Conservation (phyloP, 1,140 invertebrate genomes). For the Drosophila leontia region DNA sequence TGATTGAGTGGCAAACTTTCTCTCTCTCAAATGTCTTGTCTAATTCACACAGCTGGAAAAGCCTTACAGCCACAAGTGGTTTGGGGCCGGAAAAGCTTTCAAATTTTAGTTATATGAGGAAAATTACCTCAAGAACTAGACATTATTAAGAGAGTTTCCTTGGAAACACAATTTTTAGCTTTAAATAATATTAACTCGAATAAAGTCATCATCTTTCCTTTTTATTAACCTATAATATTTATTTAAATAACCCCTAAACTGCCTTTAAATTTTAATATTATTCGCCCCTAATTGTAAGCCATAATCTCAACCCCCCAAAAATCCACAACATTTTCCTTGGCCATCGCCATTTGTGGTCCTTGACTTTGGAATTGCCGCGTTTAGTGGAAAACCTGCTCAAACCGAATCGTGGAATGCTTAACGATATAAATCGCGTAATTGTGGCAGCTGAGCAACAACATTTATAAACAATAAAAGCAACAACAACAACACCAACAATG, state of each 20-base stretch:
- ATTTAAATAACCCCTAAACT: neutral
- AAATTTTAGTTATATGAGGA: neutral
- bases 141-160: neutral
- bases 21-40: conserved; percentile 60
- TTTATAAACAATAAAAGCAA: conserved; percentile 35
- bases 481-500: conserved; percentile 66
- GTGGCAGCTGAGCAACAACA: conserved; percentile 65
- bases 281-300: neutral
- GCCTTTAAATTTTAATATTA: neutral
- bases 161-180: neutral
- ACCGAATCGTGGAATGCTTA: conserved; percentile 44
- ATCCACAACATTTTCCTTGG: neutral
- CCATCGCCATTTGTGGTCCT: conserved; percentile 35
- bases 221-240: neutral
- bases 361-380: conserved; percentile 39
- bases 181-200: neutral
- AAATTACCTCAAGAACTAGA: neutral
- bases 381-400: conserved; percentile 40
- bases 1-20: conserved; percentile 59
- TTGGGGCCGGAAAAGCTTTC: neutral
- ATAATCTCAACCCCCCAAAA: conserved; percentile 7
- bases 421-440: conserved; percentile 76
- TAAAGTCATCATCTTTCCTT: neutral
- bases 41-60: conserved; percentile 62
- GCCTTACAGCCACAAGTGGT: conserved; percentile 32